phyloP scores from a whole-genome alignment of 1,140 invertebrate species.

The Zaprionus ornatus region DNA sequence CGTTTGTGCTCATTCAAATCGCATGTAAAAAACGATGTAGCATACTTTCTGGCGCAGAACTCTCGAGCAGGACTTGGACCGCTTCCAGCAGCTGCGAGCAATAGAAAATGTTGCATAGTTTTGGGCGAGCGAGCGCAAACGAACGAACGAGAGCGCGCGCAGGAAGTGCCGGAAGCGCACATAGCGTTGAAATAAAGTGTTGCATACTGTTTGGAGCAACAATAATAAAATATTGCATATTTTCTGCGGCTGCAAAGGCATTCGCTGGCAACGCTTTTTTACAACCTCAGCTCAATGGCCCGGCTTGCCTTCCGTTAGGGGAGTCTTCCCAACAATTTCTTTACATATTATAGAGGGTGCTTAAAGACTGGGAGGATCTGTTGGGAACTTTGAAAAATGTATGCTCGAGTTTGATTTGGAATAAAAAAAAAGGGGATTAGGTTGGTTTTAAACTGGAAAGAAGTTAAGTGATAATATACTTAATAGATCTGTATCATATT shows the following conservation, averaged over 20 bases:
- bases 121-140: background rate
- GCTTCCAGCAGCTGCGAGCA: conserved; percentile 52
- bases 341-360: background rate
- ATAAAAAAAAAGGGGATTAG: background rate
- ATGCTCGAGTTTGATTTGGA: background rate
- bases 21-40: conserved; percentile 74
- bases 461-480: too few relatives aligned
- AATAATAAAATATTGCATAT: conserved; percentile 80
- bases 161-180: conserved; percentile 42
- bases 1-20: conserved; percentile 79
- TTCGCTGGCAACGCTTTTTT: conserved; percentile 34
- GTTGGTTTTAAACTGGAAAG: too few relatives aligned
- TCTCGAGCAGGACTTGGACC: conserved; percentile 54
- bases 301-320: conserved; percentile 2
- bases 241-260: conserved; percentile 52
- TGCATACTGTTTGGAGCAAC: conserved; percentile 77
- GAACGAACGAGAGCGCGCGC: background rate
- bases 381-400: background rate
- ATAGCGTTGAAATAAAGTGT: conserved; percentile 80
- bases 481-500: too few relatives aligned
- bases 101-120: conserved; percentile 34
- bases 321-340: background rate
- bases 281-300: conserved; percentile 6
- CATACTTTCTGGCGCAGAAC: conserved; percentile 65
- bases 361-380: background rate